These are phyloP conservation scores for Ruditapes philippinarum DNA, from an alignment of 1,140 invertebrate genomes.

Conservation along the genomic window DNA sequence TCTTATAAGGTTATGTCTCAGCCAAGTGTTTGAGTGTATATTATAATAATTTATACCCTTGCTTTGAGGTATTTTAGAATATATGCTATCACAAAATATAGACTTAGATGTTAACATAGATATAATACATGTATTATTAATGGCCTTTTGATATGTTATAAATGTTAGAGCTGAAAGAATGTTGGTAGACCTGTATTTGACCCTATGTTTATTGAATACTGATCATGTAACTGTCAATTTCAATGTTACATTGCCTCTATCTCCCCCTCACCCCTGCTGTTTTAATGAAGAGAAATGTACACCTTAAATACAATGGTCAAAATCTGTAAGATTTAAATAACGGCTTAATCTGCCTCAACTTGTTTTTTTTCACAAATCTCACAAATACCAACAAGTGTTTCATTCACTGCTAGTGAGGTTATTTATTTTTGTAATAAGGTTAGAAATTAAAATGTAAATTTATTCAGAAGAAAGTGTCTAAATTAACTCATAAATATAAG, in stretches of 20 bases:
- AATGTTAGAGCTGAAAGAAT: not conserved
- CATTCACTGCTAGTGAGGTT: too few species aligned
- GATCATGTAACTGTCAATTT: not conserved
- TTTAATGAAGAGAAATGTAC: not conserved
- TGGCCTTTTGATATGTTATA: not conserved
- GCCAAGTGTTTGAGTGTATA: too few species aligned
- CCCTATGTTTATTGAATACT: not conserved
- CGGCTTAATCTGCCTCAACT: too few species aligned
- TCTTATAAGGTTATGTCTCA: too few species aligned
- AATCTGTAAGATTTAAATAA: not conserved
- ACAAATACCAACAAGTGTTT: not conserved
- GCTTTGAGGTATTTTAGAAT: too few species aligned
- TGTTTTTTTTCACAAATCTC: not conserved
- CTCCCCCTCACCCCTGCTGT: not conserved
- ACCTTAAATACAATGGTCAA: not conserved
- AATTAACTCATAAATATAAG: not conserved
- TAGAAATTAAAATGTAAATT: not conserved
- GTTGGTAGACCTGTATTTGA: not conserved
- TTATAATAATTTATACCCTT: too few species aligned
- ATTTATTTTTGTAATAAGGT: not conserved
- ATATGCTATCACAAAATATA: too few species aligned
- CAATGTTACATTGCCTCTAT: not conserved
- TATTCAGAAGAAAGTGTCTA: slow-evolving; percentile 11
- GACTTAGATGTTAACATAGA: too few species aligned
- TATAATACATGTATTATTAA: not conserved